Percentiles rank a stretch among this genome's conserved stretches.
Conservation (phyloP, 2,797 vertebrate genomes). For the Buceros bicornis region DNA sequence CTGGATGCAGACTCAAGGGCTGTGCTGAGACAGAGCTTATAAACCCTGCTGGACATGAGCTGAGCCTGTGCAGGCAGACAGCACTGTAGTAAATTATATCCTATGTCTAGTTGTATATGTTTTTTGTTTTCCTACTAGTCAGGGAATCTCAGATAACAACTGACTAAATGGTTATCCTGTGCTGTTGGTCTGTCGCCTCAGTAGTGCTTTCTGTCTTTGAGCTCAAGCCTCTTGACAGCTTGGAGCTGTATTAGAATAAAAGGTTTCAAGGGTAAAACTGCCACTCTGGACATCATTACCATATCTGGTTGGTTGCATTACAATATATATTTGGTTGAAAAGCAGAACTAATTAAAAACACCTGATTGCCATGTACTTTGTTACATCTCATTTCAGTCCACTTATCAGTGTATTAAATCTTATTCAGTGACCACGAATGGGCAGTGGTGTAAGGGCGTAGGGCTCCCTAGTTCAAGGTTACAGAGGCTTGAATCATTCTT, state of each 20-base stretch:
- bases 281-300: conserved; percentile 26
- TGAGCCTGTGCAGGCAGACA: neutral
- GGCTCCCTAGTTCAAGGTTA: conserved; percentile 24
- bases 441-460: neutral
- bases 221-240: neutral
- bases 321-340: conserved; percentile 54
- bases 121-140: neutral
- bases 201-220: rapidly evolving
- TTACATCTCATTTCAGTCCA: conserved; percentile 35
- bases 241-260: neutral
- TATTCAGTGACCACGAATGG: conserved; percentile 53
- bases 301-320: conserved; percentile 29
- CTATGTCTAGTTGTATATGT: neutral
- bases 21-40: neutral
- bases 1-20: neutral
- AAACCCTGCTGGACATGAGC: neutral
- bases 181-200: neutral
- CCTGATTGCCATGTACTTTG: conserved; percentile 34
- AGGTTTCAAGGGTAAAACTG: neutral
- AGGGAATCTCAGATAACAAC: neutral
- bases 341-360: conserved; percentile 69
- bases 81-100: neutral
- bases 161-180: neutral
- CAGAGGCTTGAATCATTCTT: neutral
- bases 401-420: conserved; percentile 60